Conservation (phyloP, 1,140 invertebrate species). For the Drosophila lacertosa region DNA sequence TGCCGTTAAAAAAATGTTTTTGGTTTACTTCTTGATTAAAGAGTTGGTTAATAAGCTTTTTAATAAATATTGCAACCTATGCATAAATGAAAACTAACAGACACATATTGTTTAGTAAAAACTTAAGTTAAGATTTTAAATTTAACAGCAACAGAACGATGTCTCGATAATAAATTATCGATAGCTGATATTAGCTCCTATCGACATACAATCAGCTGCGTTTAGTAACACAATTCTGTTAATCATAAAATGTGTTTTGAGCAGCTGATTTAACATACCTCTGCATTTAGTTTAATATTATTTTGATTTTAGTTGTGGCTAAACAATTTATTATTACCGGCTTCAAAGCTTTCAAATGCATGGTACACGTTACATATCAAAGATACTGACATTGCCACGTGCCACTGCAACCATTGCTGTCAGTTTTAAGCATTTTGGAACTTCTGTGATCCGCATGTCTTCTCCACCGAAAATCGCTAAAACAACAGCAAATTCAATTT, state of each 20-base stretch:
- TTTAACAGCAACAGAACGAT: too few species aligned
- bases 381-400: conserved; percentile 16
- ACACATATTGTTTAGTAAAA: too few species aligned
- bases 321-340: not conserved
- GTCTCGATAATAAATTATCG: not conserved
- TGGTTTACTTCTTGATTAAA: too few species aligned
- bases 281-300: not conserved
- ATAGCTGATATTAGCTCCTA: not conserved
- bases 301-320: not conserved
- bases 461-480: conserved; percentile 4
- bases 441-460: conserved; percentile 17
- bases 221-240: not conserved
- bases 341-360: conserved; percentile 32
- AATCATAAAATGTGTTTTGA: not conserved
- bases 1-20: not conserved
- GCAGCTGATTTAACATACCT: conserved; percentile 22
- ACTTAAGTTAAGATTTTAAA: too few species aligned
- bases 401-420: not conserved
- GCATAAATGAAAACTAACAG: too few species aligned
- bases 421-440: conserved; percentile 7
- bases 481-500: conserved; percentile 13
- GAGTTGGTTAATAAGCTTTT: too few species aligned
- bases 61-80: too few species aligned
- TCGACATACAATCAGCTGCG: not conserved
- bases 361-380: conserved; percentile 21